Evolutionary conservation across 2,797 vertebrate genomes (phyloP).

Genomic region (Leptodactylus fallax): DNA sequence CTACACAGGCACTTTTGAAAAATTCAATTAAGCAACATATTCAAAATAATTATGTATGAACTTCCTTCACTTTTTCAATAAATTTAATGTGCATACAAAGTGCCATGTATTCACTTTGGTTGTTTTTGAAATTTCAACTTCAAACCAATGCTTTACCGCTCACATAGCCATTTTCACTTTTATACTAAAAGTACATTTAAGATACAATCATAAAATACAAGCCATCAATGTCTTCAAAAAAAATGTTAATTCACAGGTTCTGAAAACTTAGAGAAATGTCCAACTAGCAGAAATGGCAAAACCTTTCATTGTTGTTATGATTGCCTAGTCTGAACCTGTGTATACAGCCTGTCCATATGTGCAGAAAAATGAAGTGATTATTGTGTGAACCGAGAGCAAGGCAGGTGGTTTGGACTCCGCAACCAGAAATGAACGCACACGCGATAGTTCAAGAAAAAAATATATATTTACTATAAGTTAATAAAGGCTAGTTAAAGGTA

Average conservation of each 20-base stretch:
- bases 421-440: no score
- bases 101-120: slow-evolving; percentile 35
- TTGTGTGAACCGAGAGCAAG: no score
- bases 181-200: slow-evolving; percentile 1
- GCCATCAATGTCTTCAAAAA: not conserved
- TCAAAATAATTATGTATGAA: slow-evolving; percentile 42
- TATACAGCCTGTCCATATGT: not conserved
- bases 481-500: no score
- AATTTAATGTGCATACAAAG: not conserved
- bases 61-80: slow-evolving; percentile 12
- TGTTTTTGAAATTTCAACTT: slow-evolving; percentile 24
- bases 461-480: no score
- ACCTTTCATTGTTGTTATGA: not conserved
- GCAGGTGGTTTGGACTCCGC: no score
- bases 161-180: not conserved
- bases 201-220: not conserved
- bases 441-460: no score
- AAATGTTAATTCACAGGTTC: not conserved
- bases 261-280: not conserved
- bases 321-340: not conserved
- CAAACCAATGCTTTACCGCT: slow-evolving; percentile 3
- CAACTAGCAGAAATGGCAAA: not conserved
- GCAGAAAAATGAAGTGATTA: not conserved
- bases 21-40: slow-evolving; percentile 39
- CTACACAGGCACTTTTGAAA: slow-evolving; percentile 30